Evolutionary conservation across 2,888 invertebrate genomes (phyloP).

Genomic region (Eupeodes luniger): DNA sequence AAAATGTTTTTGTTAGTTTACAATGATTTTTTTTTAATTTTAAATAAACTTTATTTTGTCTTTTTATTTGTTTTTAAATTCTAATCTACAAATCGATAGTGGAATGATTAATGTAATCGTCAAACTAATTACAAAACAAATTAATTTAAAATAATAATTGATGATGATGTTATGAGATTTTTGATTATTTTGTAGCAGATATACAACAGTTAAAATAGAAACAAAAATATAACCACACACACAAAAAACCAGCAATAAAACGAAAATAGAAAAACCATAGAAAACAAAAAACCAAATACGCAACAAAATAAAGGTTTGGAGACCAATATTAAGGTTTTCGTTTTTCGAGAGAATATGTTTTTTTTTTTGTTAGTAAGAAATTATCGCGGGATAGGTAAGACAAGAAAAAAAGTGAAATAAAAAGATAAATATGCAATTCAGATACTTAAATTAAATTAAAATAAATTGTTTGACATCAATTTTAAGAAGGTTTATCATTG

Average conservation of each 20-base stretch:
- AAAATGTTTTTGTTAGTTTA: conserved; percentile 64
- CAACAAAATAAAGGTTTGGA: conserved; percentile 50
- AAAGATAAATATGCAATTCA: conserved; percentile 75
- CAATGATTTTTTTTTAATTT: conserved; percentile 54
- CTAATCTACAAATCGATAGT: conserved; percentile 75
- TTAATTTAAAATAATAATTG: conserved; percentile 30
- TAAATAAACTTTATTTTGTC: conserved; percentile 46
- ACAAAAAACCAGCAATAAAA: conserved; percentile 43
- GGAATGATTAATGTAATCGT: conserved; percentile 76
- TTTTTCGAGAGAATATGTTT: conserved; percentile 44
- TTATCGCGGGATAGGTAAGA: conserved; percentile 76
- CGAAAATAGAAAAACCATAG: conserved; percentile 54
- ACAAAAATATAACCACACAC: conserved; percentile 38
- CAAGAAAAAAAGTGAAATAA: conserved; percentile 76
- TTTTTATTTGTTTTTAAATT: conserved; percentile 46
- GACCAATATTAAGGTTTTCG: conserved; percentile 59
- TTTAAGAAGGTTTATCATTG: conserved; percentile 37
- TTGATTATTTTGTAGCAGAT: conserved; percentile 50
- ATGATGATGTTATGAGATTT: conserved; percentile 15
- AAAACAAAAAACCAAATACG: conserved; percentile 55
- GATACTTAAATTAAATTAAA: conserved; percentile 68
- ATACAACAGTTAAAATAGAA: conserved; percentile 20
- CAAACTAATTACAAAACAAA: conserved; percentile 64
- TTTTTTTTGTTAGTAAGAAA: conserved; percentile 72
- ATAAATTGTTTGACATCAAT: conserved; percentile 58